phyloP scores from a whole-genome alignment of 2,797 vertebrate species.

The Crossoptilon crossoptilon region DNA sequence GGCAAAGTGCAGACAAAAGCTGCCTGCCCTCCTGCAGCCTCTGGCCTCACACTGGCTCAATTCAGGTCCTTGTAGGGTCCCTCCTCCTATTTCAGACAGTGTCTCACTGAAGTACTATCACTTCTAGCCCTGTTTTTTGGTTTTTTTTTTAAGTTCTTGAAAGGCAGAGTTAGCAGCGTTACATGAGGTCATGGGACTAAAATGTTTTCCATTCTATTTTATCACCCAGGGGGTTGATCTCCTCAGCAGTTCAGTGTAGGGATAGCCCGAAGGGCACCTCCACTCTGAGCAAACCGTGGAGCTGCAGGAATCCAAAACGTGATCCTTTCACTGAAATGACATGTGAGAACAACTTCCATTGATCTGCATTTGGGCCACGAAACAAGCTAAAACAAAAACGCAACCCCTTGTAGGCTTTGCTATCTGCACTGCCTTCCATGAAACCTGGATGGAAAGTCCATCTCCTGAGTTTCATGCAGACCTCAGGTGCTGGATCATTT shows the following conservation, averaged over 20 bases:
- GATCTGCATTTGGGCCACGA: not conserved
- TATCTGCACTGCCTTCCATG: not conserved
- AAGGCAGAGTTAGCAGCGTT: not conserved
- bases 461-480: not conserved
- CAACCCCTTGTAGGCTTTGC: not conserved
- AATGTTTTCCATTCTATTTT: not conserved
- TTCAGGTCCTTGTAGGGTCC: not conserved
- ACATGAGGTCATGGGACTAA: not conserved
- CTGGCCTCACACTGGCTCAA: not conserved
- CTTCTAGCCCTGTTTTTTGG: not conserved
- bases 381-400: not conserved
- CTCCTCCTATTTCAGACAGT: not conserved
- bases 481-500: not conserved
- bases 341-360: not conserved
- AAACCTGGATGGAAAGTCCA: not conserved
- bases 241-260: not conserved
- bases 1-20: not conserved
- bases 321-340: not conserved
- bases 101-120: not conserved
- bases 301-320: not conserved
- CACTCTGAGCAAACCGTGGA: not conserved
- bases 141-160: not conserved
- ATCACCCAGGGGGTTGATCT: not conserved
- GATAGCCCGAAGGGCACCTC: not conserved
- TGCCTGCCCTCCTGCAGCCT: not conserved